A percentile compares a stretch with the other conserved stretches of the same genome.
phyloP scores from a whole-genome alignment of 1,140 invertebrate genomes.

The Macrocentrus cingulum region DNA sequence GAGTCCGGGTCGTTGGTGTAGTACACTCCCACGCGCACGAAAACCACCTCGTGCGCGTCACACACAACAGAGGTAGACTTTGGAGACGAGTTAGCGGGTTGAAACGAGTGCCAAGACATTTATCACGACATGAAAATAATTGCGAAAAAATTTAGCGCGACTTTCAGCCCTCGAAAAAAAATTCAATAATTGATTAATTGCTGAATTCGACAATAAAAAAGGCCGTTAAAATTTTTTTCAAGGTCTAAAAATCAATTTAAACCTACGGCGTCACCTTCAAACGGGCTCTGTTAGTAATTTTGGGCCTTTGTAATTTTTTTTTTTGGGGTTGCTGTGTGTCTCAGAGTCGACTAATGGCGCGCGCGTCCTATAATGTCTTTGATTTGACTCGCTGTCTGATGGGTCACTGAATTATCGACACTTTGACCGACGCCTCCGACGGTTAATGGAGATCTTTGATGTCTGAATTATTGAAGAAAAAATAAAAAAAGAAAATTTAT shows the following conservation, averaged over 20 bases:
- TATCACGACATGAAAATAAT: no score
- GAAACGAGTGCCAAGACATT: conserved; percentile 22
- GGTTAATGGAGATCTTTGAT: not conserved
- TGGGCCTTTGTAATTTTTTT: not conserved
- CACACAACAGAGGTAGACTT: conserved; percentile 22
- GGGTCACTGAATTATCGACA: not conserved
- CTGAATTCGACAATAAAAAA: conserved; percentile 33
- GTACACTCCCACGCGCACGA: conserved; percentile 2
- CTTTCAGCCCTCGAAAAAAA: conserved; percentile 8
- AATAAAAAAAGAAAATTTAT: no score
- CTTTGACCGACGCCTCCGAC: not conserved
- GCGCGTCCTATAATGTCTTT: no score
- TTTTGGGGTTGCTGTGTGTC: no score
- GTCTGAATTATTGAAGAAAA: no score
- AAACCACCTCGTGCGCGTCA: conserved; percentile 4
- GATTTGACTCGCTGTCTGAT: not conserved
- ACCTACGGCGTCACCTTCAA: conserved; percentile 19
- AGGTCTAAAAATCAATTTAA: conserved; percentile 53
- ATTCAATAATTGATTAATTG: conserved; percentile 54
- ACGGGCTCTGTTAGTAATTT: not conserved
- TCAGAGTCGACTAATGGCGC: no score
- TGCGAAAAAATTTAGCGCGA: conserved; percentile 18
- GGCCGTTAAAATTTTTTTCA: no score
- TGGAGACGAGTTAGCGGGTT: conserved; percentile 29
- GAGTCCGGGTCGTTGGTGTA: conserved; percentile 18